phyloP scores from a whole-genome alignment of 1,140 invertebrate genomes.

The Scylla paramamosain region DNA sequence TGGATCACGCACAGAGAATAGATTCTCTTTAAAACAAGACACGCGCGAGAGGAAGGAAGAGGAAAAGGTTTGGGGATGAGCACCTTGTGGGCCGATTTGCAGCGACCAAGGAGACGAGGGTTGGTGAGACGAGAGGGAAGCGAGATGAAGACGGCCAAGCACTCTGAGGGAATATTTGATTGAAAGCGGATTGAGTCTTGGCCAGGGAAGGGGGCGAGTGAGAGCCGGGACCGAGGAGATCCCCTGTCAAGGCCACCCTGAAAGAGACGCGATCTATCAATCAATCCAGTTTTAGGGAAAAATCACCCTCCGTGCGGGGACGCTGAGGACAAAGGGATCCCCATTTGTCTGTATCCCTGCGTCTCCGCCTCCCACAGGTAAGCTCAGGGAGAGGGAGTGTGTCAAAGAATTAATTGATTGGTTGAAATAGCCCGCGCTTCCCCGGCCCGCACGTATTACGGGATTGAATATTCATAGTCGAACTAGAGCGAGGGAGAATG shows the following conservation, averaged over 20 bases:
- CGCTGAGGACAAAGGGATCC: background rate
- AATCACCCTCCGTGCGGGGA: background rate
- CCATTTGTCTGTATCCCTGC: background rate
- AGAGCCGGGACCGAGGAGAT: background rate
- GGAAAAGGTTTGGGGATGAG: background rate
- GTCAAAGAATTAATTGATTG: constrained; percentile 13
- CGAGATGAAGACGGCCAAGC: background rate
- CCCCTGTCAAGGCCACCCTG: background rate
- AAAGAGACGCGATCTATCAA: background rate
- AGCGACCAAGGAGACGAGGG: background rate
- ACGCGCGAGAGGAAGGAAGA: background rate
- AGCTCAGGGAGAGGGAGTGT: background rate
- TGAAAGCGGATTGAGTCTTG: constrained; percentile 1
- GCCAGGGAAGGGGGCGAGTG: background rate
- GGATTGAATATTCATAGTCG: constrained; percentile 14
- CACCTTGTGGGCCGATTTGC: constrained; percentile 10
- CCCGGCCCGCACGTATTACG: background rate
- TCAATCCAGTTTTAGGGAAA: background rate
- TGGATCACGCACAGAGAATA: too few species aligned
- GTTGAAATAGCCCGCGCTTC: background rate
- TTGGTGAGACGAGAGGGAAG: background rate
- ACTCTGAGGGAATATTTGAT: constrained; percentile 6
- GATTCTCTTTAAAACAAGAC: background rate
- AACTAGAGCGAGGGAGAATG: background rate
- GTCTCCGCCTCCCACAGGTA: background rate